Evolutionary conservation across 2,113 vertebrate genomes (phyloP).

Genomic region (Penelope pileata): DNA sequence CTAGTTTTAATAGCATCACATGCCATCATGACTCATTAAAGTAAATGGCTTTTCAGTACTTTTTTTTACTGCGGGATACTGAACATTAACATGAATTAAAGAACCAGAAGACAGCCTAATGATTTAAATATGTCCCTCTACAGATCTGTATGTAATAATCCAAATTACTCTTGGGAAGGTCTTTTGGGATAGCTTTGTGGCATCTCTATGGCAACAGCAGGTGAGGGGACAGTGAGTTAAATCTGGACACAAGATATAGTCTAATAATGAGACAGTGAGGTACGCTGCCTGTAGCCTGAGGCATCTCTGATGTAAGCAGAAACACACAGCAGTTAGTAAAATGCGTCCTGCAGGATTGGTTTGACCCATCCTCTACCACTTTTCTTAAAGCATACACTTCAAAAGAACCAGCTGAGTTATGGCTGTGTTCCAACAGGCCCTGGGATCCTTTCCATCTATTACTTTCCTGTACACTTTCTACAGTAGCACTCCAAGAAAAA

Average conservation of each 20-base stretch:
- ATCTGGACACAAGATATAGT: neutral
- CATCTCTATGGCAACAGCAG: neutral
- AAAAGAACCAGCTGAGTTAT: neutral
- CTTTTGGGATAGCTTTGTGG: neutral
- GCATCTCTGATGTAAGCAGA: neutral
- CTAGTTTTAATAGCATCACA: neutral
- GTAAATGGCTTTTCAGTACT: neutral
- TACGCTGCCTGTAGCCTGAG: neutral
- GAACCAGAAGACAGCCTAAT: neutral
- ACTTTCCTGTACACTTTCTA: neutral
- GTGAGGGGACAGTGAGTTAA: neutral
- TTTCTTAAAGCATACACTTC: neutral
- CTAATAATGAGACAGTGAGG: neutral
- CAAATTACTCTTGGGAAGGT: neutral
- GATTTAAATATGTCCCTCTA: neutral
- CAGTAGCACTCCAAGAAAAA: neutral
- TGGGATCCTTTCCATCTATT: neutral
- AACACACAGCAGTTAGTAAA: neutral
- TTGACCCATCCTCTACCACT: neutral
- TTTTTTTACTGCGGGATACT: neutral
- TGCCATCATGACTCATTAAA: neutral
- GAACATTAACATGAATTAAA: neutral
- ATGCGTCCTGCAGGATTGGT: neutral
- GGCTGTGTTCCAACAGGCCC: neutral
- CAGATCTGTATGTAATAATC: neutral